Percentiles rank a stretch among this genome's conserved stretches.
These are phyloP conservation scores for Frankliniella fusca DNA, from an alignment of 2,888 invertebrate genomes.

Conservation along the genomic window DNA sequence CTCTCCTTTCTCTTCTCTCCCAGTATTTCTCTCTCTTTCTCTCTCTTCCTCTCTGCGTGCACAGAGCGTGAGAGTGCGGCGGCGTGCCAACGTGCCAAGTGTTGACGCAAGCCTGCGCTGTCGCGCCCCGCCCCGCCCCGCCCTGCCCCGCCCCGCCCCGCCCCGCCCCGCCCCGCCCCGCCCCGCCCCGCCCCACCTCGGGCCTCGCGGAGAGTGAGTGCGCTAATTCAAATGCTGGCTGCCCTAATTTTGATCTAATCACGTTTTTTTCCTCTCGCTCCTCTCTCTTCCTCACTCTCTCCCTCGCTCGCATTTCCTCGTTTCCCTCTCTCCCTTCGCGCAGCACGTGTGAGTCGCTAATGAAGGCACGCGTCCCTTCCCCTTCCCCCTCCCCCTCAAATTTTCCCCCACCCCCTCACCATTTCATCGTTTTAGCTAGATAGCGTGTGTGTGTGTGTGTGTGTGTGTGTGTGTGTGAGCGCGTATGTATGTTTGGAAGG, in stretches of 20 bases:
- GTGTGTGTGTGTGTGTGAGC: background rate
- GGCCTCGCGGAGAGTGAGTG: background rate
- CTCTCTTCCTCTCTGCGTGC: too few relatives aligned
- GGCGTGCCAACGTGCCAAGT: constrained; percentile 4
- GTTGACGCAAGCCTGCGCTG: constrained; percentile 2
- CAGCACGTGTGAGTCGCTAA: constrained; percentile 17
- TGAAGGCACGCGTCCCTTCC: constrained; percentile 10
- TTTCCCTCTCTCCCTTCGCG: background rate
- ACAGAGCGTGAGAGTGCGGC: background rate
- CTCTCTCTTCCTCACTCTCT: background rate
- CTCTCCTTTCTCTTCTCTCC: too few relatives aligned
- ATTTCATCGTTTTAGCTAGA: too few relatives aligned
- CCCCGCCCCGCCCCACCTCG: too few relatives aligned
- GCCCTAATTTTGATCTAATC: constrained; percentile 27
- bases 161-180: too few relatives aligned
- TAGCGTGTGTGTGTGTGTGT: too few relatives aligned
- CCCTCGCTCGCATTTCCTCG: background rate
- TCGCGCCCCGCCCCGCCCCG: too few relatives aligned
- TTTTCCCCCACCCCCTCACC: background rate
- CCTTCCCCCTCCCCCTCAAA: background rate
- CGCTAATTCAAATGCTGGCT: constrained; percentile 13
- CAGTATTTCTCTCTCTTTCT: too few relatives aligned
- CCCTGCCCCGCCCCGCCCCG: too few relatives aligned
- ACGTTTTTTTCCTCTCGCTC: background rate
- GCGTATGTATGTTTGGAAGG: background rate